Base-by-base conservation (phyloP, 1,140 invertebrate genomes). In the Battus philenor region DNA sequence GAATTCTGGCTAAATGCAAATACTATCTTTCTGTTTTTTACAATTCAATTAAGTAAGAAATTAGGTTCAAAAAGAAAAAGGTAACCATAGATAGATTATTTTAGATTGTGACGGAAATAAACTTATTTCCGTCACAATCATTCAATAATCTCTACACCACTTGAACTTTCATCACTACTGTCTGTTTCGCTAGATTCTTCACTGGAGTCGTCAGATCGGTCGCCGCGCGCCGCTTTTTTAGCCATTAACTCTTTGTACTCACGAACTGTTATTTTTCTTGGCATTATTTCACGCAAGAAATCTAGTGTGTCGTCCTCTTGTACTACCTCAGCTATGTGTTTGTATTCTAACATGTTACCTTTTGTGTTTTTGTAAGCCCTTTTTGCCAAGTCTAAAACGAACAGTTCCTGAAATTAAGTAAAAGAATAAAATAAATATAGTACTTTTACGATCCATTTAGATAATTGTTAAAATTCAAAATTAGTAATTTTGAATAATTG, bases 251-350 rank as follows among this genome's bases (percentile, higher is more conserved):
- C 87, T 59, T 91, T 91, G 41, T 88, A 92, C 60, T 91, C 86
- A 22, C 86, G 74, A 0, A 92, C 90, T 2, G 91, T 91, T 8
- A 93, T 92, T 63, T 93, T 93, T 43, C 88, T 86, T 0, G 91
- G 91, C 87, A 93, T 90, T 44, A 92, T 92, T 68, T 93, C 91
- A 24, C 89, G 75, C 2, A 93, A 63, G 62, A 93, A 93, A 52
- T 92, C 90, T 41, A 92, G 79, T 1, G 86, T 90, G 17, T 91
- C 89, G 55, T 90, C 89, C 1, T 87, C 87, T 64, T 92, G 89
- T 0, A 92, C 91, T 0, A 92, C 86, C 51, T 92, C 89, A 2
- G 91, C 90, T 7, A 93, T 79, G 61, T 92, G 87, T 69, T 92
- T 91, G 50, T 93, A 93, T 45, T 92, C 90, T 13, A 93, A 59